These are phyloP conservation scores for Hetaerina titia DNA, from an alignment of 2,888 invertebrate species.

Conservation along the genomic window DNA sequence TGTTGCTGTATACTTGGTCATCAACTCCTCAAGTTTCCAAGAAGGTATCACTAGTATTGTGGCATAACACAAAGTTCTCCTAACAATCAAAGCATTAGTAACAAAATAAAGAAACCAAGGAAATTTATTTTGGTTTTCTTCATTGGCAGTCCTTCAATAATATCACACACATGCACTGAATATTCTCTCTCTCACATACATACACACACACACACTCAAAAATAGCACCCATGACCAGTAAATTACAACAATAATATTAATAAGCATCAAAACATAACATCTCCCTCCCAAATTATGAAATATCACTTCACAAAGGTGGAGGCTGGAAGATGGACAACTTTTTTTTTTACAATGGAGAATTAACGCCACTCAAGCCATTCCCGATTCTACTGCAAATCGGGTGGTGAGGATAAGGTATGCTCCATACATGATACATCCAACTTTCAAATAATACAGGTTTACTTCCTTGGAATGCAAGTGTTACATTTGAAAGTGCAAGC, in stretches of 20 bases:
- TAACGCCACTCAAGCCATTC: slow-evolving; percentile 48
- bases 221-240: slow-evolving; percentile 64
- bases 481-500: slow-evolving; percentile 9
- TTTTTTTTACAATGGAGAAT: slow-evolving; percentile 18
- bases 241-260: slow-evolving; percentile 51
- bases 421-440: not conserved
- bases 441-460: not conserved
- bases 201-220: slow-evolving; percentile 39
- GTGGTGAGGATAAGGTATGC: slow-evolving; percentile 53
- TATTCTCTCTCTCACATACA: not conserved
- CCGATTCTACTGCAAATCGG: slow-evolving; percentile 52
- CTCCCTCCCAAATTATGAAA: slow-evolving; percentile 50
- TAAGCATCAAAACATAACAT: slow-evolving; percentile 45
- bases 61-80: not conserved
- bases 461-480: not conserved
- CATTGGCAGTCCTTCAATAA: slow-evolving; percentile 23
- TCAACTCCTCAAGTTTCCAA: not conserved
- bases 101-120: slow-evolving; percentile 19
- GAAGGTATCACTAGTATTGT: not conserved
- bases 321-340: not conserved
- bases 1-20: not conserved
- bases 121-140: slow-evolving; percentile 17
- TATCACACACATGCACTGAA: slow-evolving; percentile 48
- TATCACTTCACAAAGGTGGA: slow-evolving; percentile 33
- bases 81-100: not conserved